Evolutionary conservation across 2,113 vertebrate genomes (phyloP).

Genomic region (Dasyprocta punctata): DNA sequence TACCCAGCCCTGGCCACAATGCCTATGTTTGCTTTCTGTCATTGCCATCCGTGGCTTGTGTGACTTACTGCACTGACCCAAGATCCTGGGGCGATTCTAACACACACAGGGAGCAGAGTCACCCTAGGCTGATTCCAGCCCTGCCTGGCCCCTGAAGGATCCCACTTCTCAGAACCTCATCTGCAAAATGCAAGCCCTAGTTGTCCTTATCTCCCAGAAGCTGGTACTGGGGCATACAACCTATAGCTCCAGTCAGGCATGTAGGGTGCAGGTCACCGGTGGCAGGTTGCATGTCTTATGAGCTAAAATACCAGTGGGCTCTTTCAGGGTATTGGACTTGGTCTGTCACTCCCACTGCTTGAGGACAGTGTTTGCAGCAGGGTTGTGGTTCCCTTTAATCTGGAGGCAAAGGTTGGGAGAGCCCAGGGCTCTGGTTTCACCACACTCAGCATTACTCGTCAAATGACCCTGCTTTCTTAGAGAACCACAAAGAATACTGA

Average conservation of each 20-base stretch:
- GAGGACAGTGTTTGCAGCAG: background rate
- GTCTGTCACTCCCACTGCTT: background rate
- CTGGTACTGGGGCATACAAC: background rate
- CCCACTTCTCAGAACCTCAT: background rate
- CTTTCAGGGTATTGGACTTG: no score
- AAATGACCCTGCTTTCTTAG: background rate
- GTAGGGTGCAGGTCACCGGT: background rate
- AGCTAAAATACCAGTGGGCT: background rate
- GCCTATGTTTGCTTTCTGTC: background rate
- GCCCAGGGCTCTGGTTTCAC: background rate
- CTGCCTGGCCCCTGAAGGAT: background rate
- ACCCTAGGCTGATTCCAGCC: background rate
- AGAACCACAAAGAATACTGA: background rate
- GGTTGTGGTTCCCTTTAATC: background rate
- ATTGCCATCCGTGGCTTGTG: background rate
- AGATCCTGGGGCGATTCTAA: background rate
- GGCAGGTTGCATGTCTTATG: background rate
- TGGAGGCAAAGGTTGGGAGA: background rate
- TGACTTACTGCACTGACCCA: background rate
- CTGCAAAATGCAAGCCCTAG: background rate
- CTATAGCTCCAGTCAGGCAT: background rate
- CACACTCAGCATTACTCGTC: background rate
- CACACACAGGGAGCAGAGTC: background rate
- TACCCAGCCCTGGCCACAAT: background rate
- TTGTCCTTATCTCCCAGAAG: background rate